phyloP scores from a whole-genome alignment of 2,888 invertebrate genomes.

The Dione juno region DNA sequence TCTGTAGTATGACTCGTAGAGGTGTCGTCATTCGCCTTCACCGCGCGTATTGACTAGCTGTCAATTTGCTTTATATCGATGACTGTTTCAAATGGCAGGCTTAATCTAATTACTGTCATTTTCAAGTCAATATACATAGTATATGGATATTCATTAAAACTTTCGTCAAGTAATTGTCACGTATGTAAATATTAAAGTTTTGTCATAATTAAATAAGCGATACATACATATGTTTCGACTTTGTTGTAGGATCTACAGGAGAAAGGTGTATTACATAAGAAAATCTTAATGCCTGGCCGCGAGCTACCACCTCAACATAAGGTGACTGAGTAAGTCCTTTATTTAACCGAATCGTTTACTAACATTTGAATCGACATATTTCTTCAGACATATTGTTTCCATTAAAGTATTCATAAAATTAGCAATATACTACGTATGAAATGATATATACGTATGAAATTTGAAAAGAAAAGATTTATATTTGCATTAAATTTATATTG shows the following conservation, averaged over 20 bases:
- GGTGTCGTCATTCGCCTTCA: slow-evolving; percentile 27
- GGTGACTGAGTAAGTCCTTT: slow-evolving; percentile 70
- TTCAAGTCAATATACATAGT: slow-evolving; percentile 32
- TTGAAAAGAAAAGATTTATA: no score
- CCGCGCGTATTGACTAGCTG: slow-evolving; percentile 31
- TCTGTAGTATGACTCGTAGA: slow-evolving; percentile 13
- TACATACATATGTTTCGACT: slow-evolving; percentile 29
- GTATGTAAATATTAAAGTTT: slow-evolving; percentile 23
- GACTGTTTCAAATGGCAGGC: slow-evolving; percentile 36
- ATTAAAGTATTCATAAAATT: no score
- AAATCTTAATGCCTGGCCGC: slow-evolving; percentile 74
- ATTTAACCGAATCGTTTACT: background rate
- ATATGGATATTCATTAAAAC: slow-evolving; percentile 35
- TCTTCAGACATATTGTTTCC: no score
- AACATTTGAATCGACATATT: no score
- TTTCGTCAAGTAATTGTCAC: slow-evolving; percentile 25
- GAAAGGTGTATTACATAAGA: slow-evolving; percentile 69
- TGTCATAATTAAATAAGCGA: slow-evolving; percentile 3
- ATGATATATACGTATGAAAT: no score
- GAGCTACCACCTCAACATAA: slow-evolving; percentile 67
- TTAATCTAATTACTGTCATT: slow-evolving; percentile 42
- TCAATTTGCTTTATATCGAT: slow-evolving; percentile 43
- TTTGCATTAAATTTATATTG: no score
- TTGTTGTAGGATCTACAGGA: slow-evolving; percentile 70
- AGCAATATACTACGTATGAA: background rate